phyloP scores from a whole-genome alignment of 1,140 invertebrate species.

The Cepaea nemoralis region DNA sequence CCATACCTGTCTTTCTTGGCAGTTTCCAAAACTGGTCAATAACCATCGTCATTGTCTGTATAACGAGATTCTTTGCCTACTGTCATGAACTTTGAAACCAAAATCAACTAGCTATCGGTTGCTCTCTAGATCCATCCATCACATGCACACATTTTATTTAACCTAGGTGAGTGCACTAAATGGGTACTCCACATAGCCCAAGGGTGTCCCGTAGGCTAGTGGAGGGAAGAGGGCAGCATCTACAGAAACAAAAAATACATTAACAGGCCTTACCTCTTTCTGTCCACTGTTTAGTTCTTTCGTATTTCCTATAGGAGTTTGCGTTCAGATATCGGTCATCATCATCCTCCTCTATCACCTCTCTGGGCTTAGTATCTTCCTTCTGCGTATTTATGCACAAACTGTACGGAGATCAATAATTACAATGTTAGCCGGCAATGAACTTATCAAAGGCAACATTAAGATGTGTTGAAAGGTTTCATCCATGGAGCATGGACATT shows the following conservation, averaged over 20 bases:
- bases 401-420: constrained; percentile 2
- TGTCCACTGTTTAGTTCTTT: constrained; percentile 27
- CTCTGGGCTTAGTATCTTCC: background rate
- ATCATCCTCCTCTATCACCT: constrained; percentile 34
- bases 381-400: constrained; percentile 4
- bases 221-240: no score
- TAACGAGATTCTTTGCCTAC: no score
- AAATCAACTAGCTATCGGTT: no score
- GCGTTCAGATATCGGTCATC: constrained; percentile 39
- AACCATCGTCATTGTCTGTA: constrained; percentile 2
- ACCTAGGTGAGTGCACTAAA: no score
- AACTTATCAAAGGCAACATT: background rate
- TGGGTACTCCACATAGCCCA: no score
- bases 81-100: background rate
- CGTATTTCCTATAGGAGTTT: constrained; percentile 24
- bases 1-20: no score
- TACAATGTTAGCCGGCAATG: background rate
- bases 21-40: no score
- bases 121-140: no score
- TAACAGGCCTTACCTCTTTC: constrained; percentile 23
- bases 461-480: background rate
- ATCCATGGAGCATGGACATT: no score
- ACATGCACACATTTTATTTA: no score
- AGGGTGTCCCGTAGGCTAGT: no score
- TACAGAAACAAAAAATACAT: constrained; percentile 14